Base-by-base conservation (phyloP, 2,888 invertebrate genomes). In the Eristalinus aeneus region DNA sequence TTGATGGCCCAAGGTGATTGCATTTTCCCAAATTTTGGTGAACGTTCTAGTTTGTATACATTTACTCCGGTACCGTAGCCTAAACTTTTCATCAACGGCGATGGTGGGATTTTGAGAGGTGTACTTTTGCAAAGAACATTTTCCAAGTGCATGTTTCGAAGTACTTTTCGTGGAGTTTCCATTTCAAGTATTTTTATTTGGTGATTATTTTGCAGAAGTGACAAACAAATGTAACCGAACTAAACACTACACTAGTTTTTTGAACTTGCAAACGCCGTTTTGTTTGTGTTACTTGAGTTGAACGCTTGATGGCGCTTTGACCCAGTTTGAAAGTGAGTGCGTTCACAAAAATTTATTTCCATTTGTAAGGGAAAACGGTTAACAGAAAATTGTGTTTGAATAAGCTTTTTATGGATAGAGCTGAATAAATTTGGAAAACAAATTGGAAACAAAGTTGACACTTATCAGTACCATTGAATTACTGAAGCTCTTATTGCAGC, bases 1-100 rank as follows among this genome's bases (percentile, higher is more conserved):
- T 97, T 97, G 0, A 97, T 93, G 0, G 97, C 97, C 97, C 97
- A 97, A 0, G 97, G 97, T 0, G 97, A 97, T n/a, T 95, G 94
- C 0, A 94, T 92, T 88, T 94, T 94, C 8, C 96, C 95, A 0
- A 94, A 94, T 88, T 94, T 93, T 0, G 97, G 96, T 0, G 96
- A 96, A 86, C 97, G 93, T 75, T 96, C 94, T 84, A 97, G 91
- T 88, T 96, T 95, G 92, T 96, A 96, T 0, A 97, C 97, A 88
- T 94, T 95, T 12, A 97, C 95, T 73, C 97, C 96, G 89, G 96
- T 96, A 65, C 97, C 97, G 92, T 95, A 96, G 79, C 97, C 97
- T 75, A 97, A 94, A 89, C 94, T 94, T 90, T 95, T 94, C 87
- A 97, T 92, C 91, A 95, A 94, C 0, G 97, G 97, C 0, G 96